Evolutionary conservation across 1,140 invertebrate species (phyloP), one percentile per base, ranked within the genome.

Genomic region (Reticulitermes speratus): DNA sequence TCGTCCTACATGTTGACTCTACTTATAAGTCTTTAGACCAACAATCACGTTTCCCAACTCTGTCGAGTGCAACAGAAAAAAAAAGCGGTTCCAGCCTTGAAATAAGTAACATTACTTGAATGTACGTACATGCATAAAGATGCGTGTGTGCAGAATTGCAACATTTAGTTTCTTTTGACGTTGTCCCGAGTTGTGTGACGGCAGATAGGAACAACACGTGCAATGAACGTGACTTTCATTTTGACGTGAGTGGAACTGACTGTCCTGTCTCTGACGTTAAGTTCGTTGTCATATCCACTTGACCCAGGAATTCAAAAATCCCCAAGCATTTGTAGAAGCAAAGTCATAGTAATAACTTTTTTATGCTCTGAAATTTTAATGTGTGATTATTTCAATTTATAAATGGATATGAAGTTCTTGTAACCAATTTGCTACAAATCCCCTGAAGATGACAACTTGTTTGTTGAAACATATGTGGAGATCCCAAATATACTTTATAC

Each of bases 121-220:
- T 25, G n/a, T 75, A 69, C 25, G 65, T n/a, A 30, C 65, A 75
- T 75, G n/a, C 65, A 75, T 30, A 30, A 75, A 75, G 65, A 75
- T 75, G 65, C 65, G 65, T 75, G 65, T 75, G 65, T 75, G 65
- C n/a, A 75, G 65, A 75, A 75, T 75, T 75, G 65, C 65, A 75
- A 75, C 65, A 12, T 75, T 75, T 75, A 75, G 7, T 75, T 75
- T 30, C 14, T 75, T 75, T 75, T n/a, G 0, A 16, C n/a, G 65
- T 75, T 30, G n/a, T 30, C 65, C 14, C 2, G n/a, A 75, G 65
- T 30, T 30, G 65, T 30, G 65, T 75, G 65, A 30, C 65, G 65
- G 65, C n/a, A 75, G 65, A 75, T 30, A 75, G 25, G 65, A 75
- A 75, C 65, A 75, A 75, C 30, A 16, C 65, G 65, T 75, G 65